These are phyloP conservation scores for Scalopus aquaticus DNA, from an alignment of 2,113 vertebrate genomes.

Conservation along the genomic window DNA sequence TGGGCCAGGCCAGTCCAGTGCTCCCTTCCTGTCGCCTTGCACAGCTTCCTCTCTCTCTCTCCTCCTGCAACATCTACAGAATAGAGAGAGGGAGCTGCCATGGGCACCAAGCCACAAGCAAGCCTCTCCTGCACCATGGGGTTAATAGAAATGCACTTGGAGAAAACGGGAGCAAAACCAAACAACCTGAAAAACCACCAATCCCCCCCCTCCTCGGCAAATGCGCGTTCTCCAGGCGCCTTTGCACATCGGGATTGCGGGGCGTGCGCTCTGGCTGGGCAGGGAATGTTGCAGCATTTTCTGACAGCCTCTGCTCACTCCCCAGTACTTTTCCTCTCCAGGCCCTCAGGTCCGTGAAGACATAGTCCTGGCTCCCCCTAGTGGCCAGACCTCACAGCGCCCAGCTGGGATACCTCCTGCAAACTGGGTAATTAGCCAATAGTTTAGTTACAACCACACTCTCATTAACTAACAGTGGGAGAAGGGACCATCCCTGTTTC, in stretches of 20 bases:
- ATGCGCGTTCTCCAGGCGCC: background rate
- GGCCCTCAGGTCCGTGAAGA: background rate
- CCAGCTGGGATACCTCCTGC: background rate
- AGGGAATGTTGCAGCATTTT: background rate
- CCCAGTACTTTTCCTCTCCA: slow-evolving; percentile 63
- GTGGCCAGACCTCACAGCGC: background rate
- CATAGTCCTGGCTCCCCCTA: slow-evolving; percentile 50
- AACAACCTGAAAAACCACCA: background rate
- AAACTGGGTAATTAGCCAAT: background rate
- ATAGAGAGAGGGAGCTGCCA: fast-evolving
- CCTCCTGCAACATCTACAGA: background rate
- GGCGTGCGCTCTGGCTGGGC: background rate
- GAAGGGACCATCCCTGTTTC: background rate
- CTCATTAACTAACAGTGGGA: background rate
- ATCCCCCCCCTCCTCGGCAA: fast-evolving
- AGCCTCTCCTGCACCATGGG: background rate
- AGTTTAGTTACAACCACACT: background rate
- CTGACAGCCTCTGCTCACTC: background rate
- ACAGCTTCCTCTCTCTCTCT: too few species aligned
- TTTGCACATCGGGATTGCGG: background rate
- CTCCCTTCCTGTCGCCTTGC: background rate
- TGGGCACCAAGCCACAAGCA: background rate
- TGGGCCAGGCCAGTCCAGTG: background rate
- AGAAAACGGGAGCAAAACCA: background rate
- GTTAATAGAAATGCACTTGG: background rate